These are phyloP conservation scores for Orbicella faveolata DNA, from an alignment of 64 coral and sea anemone species.

Conservation along the genomic window DNA sequence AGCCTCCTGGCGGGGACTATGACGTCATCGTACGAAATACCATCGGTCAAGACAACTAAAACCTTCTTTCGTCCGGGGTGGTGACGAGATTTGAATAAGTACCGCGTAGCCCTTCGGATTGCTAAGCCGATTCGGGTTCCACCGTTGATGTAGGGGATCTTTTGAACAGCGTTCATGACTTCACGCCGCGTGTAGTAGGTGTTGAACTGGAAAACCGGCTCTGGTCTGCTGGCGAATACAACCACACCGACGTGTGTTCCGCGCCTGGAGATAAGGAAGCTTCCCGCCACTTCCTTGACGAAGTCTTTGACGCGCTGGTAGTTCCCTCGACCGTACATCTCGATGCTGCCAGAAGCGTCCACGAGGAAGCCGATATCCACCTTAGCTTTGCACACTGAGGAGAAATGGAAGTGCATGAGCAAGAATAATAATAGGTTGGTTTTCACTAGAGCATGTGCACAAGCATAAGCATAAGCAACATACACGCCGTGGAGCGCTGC, in stretches of 20 bases:
- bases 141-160: slow-evolving; percentile 60
- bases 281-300: slow-evolving; percentile 56
- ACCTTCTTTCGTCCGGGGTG: slow-evolving; percentile 70
- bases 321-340: slow-evolving; percentile 92
- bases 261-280: slow-evolving; percentile 75
- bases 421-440: neutral
- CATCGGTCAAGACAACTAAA: slow-evolving; percentile 81
- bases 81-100: slow-evolving; percentile 45
- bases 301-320: slow-evolving; percentile 78
- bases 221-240: slow-evolving; percentile 66
- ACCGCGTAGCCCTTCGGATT: slow-evolving; percentile 62
- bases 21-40: slow-evolving; percentile 76
- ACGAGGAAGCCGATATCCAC: slow-evolving; percentile 86
- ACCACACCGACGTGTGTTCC: slow-evolving; percentile 83
- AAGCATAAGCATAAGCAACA: too few species aligned
- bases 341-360: slow-evolving; percentile 86
- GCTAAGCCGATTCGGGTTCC: slow-evolving; percentile 83
- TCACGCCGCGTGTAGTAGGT: slow-evolving; percentile 67
- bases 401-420: neutral
- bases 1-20: slow-evolving; percentile 61
- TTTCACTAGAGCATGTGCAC: too few species aligned
- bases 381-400: slow-evolving; percentile 70
- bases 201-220: slow-evolving; percentile 70
- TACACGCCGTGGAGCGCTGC: too few species aligned
- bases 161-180: slow-evolving; percentile 74